Conservation (phyloP, 1,140 invertebrate species). For the Lithobius niger region DNA sequence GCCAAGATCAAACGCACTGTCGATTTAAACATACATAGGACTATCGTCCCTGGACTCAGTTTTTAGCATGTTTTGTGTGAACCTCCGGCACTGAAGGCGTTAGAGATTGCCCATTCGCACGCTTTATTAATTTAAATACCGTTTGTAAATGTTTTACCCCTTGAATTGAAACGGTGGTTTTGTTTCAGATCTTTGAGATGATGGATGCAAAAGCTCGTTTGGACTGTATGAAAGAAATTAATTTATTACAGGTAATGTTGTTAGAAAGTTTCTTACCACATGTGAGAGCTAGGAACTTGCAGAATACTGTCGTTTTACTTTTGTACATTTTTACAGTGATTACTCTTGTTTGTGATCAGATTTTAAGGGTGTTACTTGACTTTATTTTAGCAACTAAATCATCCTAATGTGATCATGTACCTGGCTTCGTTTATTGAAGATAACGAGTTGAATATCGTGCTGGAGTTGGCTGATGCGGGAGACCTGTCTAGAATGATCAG, state of each 20-base stretch:
- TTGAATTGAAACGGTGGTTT: no score
- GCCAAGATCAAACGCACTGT: no score
- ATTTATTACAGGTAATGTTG: constrained; percentile 44
- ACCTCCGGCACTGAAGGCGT: no score
- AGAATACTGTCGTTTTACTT: background rate
- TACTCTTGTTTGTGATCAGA: background rate
- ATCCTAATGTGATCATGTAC: constrained; percentile 64
- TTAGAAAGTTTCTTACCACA: background rate
- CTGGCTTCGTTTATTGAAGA: constrained; percentile 56
- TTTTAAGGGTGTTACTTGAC: constrained; percentile 5
- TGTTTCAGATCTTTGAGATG: constrained; percentile 47
- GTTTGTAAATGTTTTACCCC: no score
- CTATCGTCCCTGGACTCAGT: no score
- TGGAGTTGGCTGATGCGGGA: constrained; percentile 65
- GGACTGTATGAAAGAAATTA: constrained; percentile 56
- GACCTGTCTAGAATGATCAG: constrained; percentile 54
- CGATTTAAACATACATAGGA: no score
- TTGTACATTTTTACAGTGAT: background rate
- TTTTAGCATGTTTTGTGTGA: no score
- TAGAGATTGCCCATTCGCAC: no score
- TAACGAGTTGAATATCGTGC: constrained; percentile 57
- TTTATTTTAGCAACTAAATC: constrained; percentile 47
- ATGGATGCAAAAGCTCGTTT: constrained; percentile 48
- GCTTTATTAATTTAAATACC: no score
- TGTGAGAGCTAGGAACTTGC: background rate